A percentile compares a stretch with the other conserved stretches of the same genome.
Conservation (phyloP, 2,888 invertebrate species). For the Calameuta filiformis region DNA sequence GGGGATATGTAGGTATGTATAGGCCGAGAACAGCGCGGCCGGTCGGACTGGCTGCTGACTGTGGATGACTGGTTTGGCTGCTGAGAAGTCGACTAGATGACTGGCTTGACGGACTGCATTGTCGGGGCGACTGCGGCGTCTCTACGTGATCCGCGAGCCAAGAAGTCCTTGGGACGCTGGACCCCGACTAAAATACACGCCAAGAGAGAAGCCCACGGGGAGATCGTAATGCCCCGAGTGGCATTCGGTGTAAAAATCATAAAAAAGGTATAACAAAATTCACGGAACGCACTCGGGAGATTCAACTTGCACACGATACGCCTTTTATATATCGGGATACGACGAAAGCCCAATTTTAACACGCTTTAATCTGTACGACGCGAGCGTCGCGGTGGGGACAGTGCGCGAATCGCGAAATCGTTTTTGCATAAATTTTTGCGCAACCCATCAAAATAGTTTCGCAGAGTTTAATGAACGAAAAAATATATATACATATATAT, state of each 20-base stretch:
- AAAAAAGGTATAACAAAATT: slow-evolving; percentile 7
- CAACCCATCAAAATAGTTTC: neutral
- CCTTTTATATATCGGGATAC: neutral
- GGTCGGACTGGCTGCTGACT: slow-evolving; percentile 9
- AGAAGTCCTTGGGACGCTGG: slow-evolving; percentile 19
- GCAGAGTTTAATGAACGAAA: neutral
- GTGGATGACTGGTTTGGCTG: neutral
- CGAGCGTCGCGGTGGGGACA: neutral
- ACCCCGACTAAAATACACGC: slow-evolving; percentile 8
- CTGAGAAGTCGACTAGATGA: slow-evolving; percentile 9
- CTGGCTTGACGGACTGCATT: slow-evolving; percentile 28
- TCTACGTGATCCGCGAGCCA: slow-evolving; percentile 42
- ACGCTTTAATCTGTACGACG: neutral
- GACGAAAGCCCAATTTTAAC: neutral
- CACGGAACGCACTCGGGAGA: slow-evolving; percentile 13
- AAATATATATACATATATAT: no score
- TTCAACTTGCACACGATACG: neutral
- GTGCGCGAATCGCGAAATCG: neutral
- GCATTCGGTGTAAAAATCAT: neutral
- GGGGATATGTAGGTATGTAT: slow-evolving; percentile 11
- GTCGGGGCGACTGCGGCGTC: slow-evolving; percentile 31
- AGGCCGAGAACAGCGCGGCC: slow-evolving; percentile 7
- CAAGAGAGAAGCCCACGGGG: slow-evolving; percentile 10
- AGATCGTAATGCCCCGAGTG: neutral
- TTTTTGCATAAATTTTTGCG: neutral